Evolutionary conservation across 2,113 vertebrate species (phyloP).

Genomic region (Bufo bufo): DNA sequence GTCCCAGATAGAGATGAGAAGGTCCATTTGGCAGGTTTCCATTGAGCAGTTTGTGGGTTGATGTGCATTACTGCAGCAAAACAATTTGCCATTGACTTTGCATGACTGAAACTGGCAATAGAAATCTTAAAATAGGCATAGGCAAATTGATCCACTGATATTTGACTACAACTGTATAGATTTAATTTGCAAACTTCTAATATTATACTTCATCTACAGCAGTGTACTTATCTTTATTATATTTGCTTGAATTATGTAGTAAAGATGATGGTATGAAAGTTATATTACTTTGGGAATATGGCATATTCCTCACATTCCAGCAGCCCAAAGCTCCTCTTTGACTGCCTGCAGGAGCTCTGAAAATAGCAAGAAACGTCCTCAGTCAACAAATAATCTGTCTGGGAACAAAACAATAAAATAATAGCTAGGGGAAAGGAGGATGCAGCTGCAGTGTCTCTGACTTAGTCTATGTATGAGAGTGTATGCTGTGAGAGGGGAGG

Average conservation of each 20-base stretch:
- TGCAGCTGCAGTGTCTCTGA: background rate
- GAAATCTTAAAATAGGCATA: background rate
- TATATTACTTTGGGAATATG: background rate
- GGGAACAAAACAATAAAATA: background rate
- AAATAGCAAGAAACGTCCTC: no score
- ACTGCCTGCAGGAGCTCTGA: background rate
- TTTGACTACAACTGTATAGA: background rate
- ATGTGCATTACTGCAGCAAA: background rate
- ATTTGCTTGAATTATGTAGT: background rate
- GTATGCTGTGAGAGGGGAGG: background rate
- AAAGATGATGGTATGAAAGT: background rate
- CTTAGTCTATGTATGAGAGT: background rate
- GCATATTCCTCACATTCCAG: background rate
- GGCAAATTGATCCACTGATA: background rate
- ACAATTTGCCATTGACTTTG: background rate
- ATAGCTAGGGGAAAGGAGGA: background rate
- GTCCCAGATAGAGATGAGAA: background rate
- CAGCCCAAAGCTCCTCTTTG: background rate
- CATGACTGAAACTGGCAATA: background rate
- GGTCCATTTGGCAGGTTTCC: background rate
- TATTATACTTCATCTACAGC: background rate
- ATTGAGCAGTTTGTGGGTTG: background rate
- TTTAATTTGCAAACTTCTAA: background rate
- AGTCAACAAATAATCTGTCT: background rate
- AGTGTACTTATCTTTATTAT: background rate